Evolutionary conservation across 2,113 vertebrate species (phyloP).

Genomic region (Nycticryphes semicollaris): DNA sequence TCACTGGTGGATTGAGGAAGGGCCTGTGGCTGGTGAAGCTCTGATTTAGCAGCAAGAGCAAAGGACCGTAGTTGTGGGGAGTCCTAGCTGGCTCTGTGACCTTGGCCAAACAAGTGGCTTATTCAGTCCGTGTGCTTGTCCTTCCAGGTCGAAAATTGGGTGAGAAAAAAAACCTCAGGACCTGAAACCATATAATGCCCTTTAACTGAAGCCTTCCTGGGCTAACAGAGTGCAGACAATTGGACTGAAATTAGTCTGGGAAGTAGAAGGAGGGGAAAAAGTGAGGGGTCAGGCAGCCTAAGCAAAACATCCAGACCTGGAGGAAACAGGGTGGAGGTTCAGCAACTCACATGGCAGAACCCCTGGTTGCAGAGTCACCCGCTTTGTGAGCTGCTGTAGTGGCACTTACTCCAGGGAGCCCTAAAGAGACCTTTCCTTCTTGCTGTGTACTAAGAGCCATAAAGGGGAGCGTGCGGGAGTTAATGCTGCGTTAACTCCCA

Average conservation of each 20-base stretch:
- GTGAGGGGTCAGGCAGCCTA: too few relatives aligned
- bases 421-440: background rate
- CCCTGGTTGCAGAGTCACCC: background rate
- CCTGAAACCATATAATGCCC: background rate
- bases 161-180: background rate
- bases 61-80: background rate
- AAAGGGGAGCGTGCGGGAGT: background rate
- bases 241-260: too few relatives aligned
- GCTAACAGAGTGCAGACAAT: background rate
- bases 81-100: background rate
- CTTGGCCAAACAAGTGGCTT: background rate
- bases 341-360: fast-evolving
- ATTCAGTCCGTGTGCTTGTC: background rate
- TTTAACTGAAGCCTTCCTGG: background rate
- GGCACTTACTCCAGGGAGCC: background rate
- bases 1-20: background rate
- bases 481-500: background rate
- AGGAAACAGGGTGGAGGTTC: too few relatives aligned
- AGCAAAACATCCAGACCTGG: too few relatives aligned
- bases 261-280: too few relatives aligned
- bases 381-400: background rate
- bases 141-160: background rate
- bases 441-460: background rate
- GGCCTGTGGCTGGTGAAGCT: background rate
- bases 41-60: background rate